Base-by-base conservation (phyloP, 2,888 invertebrate genomes). In the Microplitis deprimator region DNA sequence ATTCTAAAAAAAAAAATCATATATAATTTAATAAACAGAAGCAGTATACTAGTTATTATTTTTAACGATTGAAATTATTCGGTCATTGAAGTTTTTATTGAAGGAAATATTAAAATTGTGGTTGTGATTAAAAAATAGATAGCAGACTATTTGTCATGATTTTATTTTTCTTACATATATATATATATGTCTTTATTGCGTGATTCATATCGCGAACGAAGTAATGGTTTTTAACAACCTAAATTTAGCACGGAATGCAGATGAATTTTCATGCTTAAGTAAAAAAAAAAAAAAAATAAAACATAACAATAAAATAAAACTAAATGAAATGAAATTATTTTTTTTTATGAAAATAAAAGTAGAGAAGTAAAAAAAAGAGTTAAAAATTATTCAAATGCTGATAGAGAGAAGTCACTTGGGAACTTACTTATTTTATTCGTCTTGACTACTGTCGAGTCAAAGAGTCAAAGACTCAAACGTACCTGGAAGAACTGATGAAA, bases 371-470 rank as follows among this genome's bases (percentile, higher is more conserved):
- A 20, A 38, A 39, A 68, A 50, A 29, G 29, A 70, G 50, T 13
- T 10, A 60, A 59, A 29, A 70, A 70, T 70, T 59, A 70, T 70
- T 70, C 38, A 70, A 70, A 70, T 70, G 20, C 70, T 39, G 6
- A 20, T 70, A 17, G 70, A 70, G 59, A 59, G 29, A 59, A n/a
- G n/a, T 70, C 41, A n/a, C 70, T 6, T 29, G 38, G 60, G 60
- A 70, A 29, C 41, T 70, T 20, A n/a, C 38, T 6, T 29, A 29
- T 13, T 60, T 6, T 59, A 59, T 67, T 67, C 29, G 13, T 13
- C 29, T 67, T 10, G 13, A 38, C 29, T 16, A 67, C 29, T 38
- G 29, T 29, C 64, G 7, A 67, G 67, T 67, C 67, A 67, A 67
- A 67, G 67, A 67, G 67, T 67, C 67, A 67, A 67, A 67, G 67